A percentile compares a stretch with the other conserved stretches of the same genome.
Evolutionary conservation across 2,888 invertebrate genomes (phyloP).

Genomic region (Mycalesis mineus): DNA sequence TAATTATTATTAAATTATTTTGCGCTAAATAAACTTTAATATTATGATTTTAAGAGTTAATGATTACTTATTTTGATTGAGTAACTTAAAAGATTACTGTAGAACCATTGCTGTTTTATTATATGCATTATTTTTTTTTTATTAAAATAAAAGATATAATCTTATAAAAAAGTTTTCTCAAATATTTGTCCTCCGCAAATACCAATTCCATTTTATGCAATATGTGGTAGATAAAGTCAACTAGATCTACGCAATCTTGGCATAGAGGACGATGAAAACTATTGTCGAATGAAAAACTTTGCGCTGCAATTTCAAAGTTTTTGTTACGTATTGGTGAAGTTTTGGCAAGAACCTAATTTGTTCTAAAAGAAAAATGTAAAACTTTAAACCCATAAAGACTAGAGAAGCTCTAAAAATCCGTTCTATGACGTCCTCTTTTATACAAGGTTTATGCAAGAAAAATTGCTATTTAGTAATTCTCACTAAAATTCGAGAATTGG

Average conservation of each 20-base stretch:
- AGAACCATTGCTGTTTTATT: neutral
- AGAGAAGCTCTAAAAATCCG: neutral
- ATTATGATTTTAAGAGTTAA: too few species aligned
- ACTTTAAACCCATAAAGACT: neutral
- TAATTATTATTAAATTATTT: too few species aligned
- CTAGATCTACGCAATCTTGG: slow-evolving; percentile 6
- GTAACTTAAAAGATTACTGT: too few species aligned
- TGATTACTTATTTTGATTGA: too few species aligned
- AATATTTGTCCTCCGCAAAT: neutral
- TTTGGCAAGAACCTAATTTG: slow-evolving; percentile 7
- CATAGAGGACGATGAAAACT: slow-evolving; percentile 2
- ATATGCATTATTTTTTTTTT: neutral
- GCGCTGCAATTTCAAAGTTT: slow-evolving; percentile 2
- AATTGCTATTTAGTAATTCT: too few species aligned
- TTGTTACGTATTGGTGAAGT: slow-evolving; percentile 1
- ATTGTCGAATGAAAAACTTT: neutral
- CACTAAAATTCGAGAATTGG: too few species aligned
- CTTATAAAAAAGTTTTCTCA: neutral
- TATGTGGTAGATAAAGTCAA: slow-evolving; percentile 1
- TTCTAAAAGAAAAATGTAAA: neutral
- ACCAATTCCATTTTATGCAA: neutral
- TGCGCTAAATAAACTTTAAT: too few species aligned
- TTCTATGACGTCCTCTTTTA: too few species aligned
- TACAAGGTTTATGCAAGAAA: too few species aligned
- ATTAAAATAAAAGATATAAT: neutral